Evolutionary conservation across 2,113 vertebrate genomes (phyloP).

Genomic region (Eleginops maclovinus): DNA sequence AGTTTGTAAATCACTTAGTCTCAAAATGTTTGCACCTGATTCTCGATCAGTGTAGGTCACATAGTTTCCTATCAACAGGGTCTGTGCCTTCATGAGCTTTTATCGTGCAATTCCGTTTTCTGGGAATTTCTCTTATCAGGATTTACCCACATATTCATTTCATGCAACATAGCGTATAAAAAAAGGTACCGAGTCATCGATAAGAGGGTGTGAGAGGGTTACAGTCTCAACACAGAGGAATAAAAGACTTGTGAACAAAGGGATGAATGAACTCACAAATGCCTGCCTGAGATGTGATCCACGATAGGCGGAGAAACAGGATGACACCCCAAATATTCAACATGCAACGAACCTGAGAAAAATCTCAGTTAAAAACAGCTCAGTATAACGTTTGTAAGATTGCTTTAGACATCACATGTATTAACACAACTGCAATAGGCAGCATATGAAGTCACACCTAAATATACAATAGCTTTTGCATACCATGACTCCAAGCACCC

Average conservation of each 20-base stretch:
- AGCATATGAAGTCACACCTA: neutral
- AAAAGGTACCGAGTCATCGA: neutral
- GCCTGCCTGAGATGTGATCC: conserved; percentile 83
- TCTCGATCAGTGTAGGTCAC: too few species aligned
- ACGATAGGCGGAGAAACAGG: conserved; percentile 81
- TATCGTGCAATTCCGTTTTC: neutral
- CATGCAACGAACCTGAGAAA: conserved; percentile 81
- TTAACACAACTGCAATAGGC: too few species aligned
- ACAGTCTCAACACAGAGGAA: neutral
- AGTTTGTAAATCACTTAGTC: neutral
- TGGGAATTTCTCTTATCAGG: neutral
- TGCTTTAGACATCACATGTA: neutral
- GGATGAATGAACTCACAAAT: conserved; percentile 72
- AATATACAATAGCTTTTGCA: neutral
- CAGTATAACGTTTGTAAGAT: neutral
- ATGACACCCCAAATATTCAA: conserved; percentile 85
- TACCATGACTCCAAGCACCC: conserved; percentile 82
- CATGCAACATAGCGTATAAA: neutral
- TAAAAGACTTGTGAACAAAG: neutral
- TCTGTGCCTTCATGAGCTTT: too few species aligned
- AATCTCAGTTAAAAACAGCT: neutral
- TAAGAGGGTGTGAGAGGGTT: neutral
- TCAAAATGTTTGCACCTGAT: neutral
- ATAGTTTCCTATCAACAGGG: too few species aligned
- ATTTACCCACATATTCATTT: neutral